These are phyloP conservation scores for Rhagium mordax DNA, from an alignment of 2,888 invertebrate species.

Conservation along the genomic window DNA sequence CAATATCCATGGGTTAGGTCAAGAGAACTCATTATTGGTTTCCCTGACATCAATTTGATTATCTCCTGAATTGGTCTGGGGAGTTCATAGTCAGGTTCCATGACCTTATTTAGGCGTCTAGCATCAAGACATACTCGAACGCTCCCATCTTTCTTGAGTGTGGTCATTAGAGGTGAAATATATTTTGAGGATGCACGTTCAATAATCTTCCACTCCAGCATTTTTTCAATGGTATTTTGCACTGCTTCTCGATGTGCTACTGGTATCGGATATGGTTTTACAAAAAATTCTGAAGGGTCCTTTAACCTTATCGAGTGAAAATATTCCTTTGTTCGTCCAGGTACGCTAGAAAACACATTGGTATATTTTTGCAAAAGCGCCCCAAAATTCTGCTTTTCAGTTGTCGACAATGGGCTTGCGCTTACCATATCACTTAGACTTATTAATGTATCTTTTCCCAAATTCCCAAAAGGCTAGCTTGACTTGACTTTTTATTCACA, in stretches of 20 bases:
- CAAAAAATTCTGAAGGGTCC: not conserved
- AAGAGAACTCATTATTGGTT: not conserved
- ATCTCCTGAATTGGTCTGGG: slow-evolving; percentile 12
- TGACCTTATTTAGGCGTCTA: not conserved
- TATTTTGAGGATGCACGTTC: not conserved
- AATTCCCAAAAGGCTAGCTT: not conserved
- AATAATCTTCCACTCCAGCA: not conserved
- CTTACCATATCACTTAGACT: not conserved
- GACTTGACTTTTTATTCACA: not conserved
- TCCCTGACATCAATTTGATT: slow-evolving; percentile 12
- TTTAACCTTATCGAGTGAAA: slow-evolving; percentile 18
- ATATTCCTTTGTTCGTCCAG: slow-evolving; percentile 29
- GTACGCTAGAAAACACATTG: slow-evolving; percentile 29
- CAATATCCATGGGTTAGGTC: slow-evolving; percentile 21
- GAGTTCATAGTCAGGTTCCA: not conserved
- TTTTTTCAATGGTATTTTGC: too few relatives aligned
- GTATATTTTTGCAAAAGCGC: not conserved
- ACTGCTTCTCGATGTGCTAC: slow-evolving; percentile 33
- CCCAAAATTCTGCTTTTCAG: not conserved
- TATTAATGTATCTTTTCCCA: not conserved
- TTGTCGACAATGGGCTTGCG: not conserved
- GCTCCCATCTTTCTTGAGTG: not conserved
- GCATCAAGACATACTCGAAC: slow-evolving; percentile 16
- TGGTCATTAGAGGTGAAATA: too few relatives aligned
- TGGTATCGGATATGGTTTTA: not conserved